Conservation (phyloP, 1,140 invertebrate genomes). For the Mizuhopecten yessoensis region DNA sequence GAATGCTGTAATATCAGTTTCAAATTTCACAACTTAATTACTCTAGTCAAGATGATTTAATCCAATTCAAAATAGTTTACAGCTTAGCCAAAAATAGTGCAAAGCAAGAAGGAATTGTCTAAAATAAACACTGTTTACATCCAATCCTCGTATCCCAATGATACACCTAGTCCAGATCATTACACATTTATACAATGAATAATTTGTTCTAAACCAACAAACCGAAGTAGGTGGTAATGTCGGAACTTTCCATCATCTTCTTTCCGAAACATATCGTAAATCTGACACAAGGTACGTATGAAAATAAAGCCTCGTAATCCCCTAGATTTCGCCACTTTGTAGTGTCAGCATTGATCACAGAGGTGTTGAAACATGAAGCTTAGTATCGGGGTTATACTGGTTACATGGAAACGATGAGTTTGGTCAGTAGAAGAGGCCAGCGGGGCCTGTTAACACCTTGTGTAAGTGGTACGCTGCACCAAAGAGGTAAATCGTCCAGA, state of each 20-base stretch:
- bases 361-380: background rate
- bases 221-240: background rate
- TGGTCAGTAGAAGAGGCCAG: slow-evolving; percentile 2
- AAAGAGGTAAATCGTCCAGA: background rate
- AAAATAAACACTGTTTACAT: too few relatives aligned
- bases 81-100: background rate
- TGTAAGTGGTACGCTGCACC: background rate
- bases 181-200: background rate
- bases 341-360: slow-evolving; percentile 16
- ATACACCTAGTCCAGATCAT: background rate
- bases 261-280: background rate
- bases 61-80: background rate
- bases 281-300: background rate
- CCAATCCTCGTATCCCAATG: background rate
- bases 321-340: background rate
- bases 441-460: slow-evolving; percentile 17
- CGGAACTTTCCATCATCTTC: background rate
- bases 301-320: background rate
- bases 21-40: background rate
- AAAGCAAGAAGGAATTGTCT: too few relatives aligned
- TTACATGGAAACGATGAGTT: background rate
- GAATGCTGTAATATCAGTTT: background rate
- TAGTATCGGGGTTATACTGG: background rate
- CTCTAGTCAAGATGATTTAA: background rate
- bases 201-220: background rate